Evolutionary conservation across 2,797 vertebrate species (phyloP).

Genomic region (Poeciliopsis turneri): DNA sequence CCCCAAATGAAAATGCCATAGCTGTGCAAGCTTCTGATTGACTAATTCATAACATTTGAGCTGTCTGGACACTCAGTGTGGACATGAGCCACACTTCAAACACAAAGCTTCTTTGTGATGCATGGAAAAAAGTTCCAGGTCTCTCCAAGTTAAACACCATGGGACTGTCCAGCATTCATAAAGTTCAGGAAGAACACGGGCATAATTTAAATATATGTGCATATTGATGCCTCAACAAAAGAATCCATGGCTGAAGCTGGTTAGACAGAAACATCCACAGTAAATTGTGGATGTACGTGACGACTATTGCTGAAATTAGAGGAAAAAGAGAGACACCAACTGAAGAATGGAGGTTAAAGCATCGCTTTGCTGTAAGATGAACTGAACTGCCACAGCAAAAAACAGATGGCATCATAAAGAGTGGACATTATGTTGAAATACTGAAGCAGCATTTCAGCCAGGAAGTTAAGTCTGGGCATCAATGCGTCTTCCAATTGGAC

Average conservation of each 20-base stretch:
- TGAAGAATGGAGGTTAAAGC: not conserved
- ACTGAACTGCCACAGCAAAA: not conserved
- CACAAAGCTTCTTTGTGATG: not conserved
- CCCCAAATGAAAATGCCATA: not conserved
- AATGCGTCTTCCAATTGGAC: not conserved
- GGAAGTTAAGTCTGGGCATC: not conserved
- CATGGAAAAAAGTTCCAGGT: not conserved
- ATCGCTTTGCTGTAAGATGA: not conserved
- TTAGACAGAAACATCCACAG: not conserved
- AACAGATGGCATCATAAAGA: not conserved
- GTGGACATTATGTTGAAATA: not conserved
- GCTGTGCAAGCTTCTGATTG: not conserved
- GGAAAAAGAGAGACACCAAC: not conserved
- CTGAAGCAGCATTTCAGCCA: not conserved
- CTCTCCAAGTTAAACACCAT: not conserved
- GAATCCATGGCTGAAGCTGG: not conserved
- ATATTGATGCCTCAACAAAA: not conserved
- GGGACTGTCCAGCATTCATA: not conserved
- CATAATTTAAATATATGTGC: not conserved
- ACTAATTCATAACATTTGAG: not conserved
- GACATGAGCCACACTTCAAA: not conserved
- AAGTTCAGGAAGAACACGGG: not conserved
- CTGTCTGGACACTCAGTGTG: not conserved
- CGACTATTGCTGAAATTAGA: not conserved
- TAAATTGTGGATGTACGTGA: not conserved